Base-by-base conservation (phyloP, 2,113 vertebrate genomes). In the Anarrhichthys ocellatus region DNA sequence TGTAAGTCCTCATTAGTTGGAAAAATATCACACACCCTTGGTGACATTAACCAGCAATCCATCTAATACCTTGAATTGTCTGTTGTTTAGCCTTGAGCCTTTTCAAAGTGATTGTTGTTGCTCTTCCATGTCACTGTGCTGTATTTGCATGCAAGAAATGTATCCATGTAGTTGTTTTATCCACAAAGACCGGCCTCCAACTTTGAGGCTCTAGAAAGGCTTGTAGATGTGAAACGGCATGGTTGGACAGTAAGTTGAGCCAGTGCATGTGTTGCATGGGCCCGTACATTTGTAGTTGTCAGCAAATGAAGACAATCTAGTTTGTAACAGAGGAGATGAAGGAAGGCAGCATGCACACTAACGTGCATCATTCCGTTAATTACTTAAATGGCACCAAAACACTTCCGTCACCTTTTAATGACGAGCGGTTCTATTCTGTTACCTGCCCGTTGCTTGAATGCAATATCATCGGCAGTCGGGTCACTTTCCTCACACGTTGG, bases 251-350 rank as follows among this genome's bases (percentile, higher is more conserved):
- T 50, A 52, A 73, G 24, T 20, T 42, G 54, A 80, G 48, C 32
- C 59, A 36, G 56, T 82, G 80, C 80, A 85, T 85, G 84, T 70
- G 76, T 56, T 65, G 73, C 83, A 87, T 85, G 79, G 64, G 54
- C 67, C 72, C 67, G 44, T 77, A n/a, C 56, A n/a, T 73, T 66
- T 73, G 42, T 68, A 68, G 32, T 34, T 18, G 52, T 50, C 38
- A 29, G 13, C 42, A 54, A 62, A 75, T 44, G 61, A 79, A 80
- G 85, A 85, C 82, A 69, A 76, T 72, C 54, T 48, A 66, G 40
- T 34, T 38, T 61, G 71, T 27, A 56, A 9, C 36, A 48, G 67
- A 44, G 32, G 27, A 38, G 44, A 34, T n/a, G 40, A 54, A 54
- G 67, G 44, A 54, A 46, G 24, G 48, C 42, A 32, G 48, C 7